Conservation (phyloP, 2,113 vertebrate species). For the rat (Rattus norvegicus) region GRCr8 NC_086035.1:55639501-55640000, state of each 20-base stretch:
- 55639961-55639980: neutral
- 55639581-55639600: neutral
- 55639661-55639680: neutral
- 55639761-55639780: neutral
- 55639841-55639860: neutral
- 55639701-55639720: neutral
- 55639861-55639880: neutral
- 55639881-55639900: neutral
- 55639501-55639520: neutral
- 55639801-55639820: neutral
- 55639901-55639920: neutral
- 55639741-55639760: neutral
- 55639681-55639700: neutral
- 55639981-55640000: neutral
- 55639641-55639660: neutral
- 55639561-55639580: neutral
- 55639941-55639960: neutral
- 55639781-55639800: neutral
- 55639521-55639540: neutral
- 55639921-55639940: neutral
- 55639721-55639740: neutral
- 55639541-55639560: neutral
- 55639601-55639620: neutral
- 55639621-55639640: neutral
- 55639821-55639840: neutral